Base-by-base conservation (phyloP, 2,113 vertebrate species). In the Bujurquina vittata region DNA sequence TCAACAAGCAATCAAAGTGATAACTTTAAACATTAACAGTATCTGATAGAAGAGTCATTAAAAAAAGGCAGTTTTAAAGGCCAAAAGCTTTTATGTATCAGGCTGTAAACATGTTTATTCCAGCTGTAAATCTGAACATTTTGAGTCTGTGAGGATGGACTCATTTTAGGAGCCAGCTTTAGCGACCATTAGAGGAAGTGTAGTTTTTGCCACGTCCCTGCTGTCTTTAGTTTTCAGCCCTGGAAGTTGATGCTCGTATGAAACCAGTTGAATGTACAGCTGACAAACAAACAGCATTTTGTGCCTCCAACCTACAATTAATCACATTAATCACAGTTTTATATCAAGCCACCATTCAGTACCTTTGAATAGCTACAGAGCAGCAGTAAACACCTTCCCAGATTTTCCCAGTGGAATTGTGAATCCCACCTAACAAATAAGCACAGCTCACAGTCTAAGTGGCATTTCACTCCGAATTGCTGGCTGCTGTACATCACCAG, bases 401-500 rank as follows among this genome's bases (percentile, higher is more conserved):
- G 75, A 10, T 15, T 26, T 37, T 77, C 61, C 77, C 81, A 3
- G 63, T 22, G 56, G 77, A 83, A 22, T 69, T 80, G 63, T 37
- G 55, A 65, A 54, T 52, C 73, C 84, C 80, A 40, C 18, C 72
- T 73, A 76, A 3, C 52, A 35, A 18, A 86, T 60, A 77, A 54
- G 26, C 67, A 72, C 26, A 72, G 14, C 46, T 72, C 75, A 67
- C 80, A 60, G 81, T 60, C 23, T 15, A 57, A 79, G 84, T 87
- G 85, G 58, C 77, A 85, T 90, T 88, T 74, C 10, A 56, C 83
- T 78, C 43, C 80, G 43, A 85, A 79, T 81, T 83, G 72, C 40
- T 65, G 75, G 67, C 46, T 40, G 81, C 83, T 81, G 75, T 87
- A 83, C 80, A 87, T 89, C 85, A 88, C 86, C 31, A 22, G 81